Percentiles rank a stretch among this genome's conserved stretches.
These are phyloP conservation scores for Lepidonotus clava DNA, from an alignment of 2,888 invertebrate species.

Conservation along the genomic window DNA sequence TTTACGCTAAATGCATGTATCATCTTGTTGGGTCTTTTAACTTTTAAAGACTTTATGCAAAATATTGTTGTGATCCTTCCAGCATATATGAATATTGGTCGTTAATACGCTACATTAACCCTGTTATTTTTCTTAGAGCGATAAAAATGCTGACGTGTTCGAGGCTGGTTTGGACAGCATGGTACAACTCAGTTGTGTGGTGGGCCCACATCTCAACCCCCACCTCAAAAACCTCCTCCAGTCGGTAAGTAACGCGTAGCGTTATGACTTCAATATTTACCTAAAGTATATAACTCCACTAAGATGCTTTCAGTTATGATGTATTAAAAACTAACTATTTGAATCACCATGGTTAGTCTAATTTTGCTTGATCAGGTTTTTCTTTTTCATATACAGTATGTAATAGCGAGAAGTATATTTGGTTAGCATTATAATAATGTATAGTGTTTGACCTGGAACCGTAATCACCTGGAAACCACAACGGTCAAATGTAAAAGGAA, in stretches of 20 bases:
- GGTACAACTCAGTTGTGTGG: conserved; percentile 75
- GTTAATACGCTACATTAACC: no score
- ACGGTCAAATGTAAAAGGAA: no score
- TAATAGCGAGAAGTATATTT: background rate
- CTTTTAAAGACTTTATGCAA: no score
- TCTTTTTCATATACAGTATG: background rate
- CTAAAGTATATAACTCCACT: background rate
- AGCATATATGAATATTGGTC: no score
- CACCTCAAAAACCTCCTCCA: conserved; percentile 77
- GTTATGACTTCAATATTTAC: background rate
- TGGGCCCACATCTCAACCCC: conserved; percentile 75
- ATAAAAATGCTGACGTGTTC: conserved; percentile 73
- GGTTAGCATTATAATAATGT: background rate
- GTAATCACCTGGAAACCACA: no score
- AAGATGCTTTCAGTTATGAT: background rate
- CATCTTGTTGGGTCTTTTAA: no score
- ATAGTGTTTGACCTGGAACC: no score
- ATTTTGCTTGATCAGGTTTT: background rate
- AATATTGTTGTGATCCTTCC: no score
- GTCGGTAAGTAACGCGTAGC: conserved; percentile 69
- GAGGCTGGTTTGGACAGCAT: conserved; percentile 74
- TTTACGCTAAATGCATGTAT: no score
- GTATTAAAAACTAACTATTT: background rate
- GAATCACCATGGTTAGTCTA: background rate
- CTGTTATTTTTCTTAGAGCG: conserved; percentile 30